Conservation (phyloP, 2,888 invertebrate species). For the Zhuqinia jingwanae region DNA sequence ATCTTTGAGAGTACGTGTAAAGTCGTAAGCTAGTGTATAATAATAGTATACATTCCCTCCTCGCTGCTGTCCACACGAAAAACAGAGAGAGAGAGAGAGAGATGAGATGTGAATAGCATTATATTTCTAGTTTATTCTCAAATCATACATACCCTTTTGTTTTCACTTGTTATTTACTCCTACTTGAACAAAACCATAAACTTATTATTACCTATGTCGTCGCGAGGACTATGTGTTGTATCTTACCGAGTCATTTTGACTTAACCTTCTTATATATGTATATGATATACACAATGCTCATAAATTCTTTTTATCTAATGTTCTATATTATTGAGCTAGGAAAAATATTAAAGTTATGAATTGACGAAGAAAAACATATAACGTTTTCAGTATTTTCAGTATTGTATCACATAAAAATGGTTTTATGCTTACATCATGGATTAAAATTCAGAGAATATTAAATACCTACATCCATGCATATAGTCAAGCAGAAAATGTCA, state of each 20-base stretch:
- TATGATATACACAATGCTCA: too few relatives aligned
- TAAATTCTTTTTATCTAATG: slow-evolving; percentile 31
- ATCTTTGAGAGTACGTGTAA: too few relatives aligned
- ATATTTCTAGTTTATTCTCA: slow-evolving; percentile 6
- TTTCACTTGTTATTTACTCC: slow-evolving; percentile 6
- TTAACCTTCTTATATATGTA: slow-evolving; percentile 36
- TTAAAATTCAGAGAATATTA: slow-evolving; percentile 3
- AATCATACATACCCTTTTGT: not conserved
- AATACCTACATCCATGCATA: too few relatives aligned
- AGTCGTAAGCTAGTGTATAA: too few relatives aligned
- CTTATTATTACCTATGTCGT: slow-evolving; percentile 2
- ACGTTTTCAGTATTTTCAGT: not conserved
- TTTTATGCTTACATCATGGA: slow-evolving; percentile 40
- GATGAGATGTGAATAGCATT: not conserved
- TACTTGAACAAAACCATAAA: slow-evolving; percentile 22
- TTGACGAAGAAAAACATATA: not conserved
- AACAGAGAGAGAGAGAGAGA: too few relatives aligned
- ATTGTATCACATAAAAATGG: not conserved
- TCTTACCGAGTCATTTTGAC: slow-evolving; percentile 37
- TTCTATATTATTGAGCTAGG: slow-evolving; percentile 24
- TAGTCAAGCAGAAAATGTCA: slow-evolving; percentile 23
- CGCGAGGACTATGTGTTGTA: too few relatives aligned
- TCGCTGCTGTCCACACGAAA: too few relatives aligned
- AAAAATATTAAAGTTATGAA: slow-evolving; percentile 24
- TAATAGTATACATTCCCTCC: too few relatives aligned